Percentiles rank a stretch among this genome's conserved stretches.
These are phyloP conservation scores for Ruditapes philippinarum DNA, from an alignment of 1,140 invertebrate species.

Conservation along the genomic window DNA sequence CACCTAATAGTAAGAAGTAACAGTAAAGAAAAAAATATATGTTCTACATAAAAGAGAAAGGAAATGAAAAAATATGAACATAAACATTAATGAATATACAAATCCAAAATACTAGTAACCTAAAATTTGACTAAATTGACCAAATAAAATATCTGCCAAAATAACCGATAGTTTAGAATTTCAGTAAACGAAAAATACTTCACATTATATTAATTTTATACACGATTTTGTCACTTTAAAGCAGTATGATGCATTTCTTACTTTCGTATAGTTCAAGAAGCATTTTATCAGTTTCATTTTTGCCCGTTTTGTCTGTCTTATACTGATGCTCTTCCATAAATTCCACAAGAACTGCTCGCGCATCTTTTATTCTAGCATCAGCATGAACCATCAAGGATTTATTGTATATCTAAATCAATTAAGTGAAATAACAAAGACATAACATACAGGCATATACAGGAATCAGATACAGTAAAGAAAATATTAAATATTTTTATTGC, in stretches of 20 bases:
- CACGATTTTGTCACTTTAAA: too few relatives aligned
- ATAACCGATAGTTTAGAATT: neutral
- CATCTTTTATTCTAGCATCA: conserved; percentile 71
- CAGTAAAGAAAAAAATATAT: too few relatives aligned
- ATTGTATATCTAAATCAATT: conserved; percentile 75
- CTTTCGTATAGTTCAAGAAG: neutral
- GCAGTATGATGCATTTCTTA: neutral
- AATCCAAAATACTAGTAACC: too few relatives aligned
- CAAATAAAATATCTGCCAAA: neutral
- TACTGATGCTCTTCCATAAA: conserved; percentile 16
- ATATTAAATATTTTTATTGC: too few relatives aligned
- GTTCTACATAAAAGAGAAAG: too few relatives aligned
- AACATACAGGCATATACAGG: too few relatives aligned
- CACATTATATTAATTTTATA: too few relatives aligned
- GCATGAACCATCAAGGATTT: conserved; percentile 73
- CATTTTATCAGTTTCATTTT: neutral
- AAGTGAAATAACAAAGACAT: too few relatives aligned
- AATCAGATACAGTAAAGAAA: too few relatives aligned
- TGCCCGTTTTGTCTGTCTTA: neutral
- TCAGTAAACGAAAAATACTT: too few relatives aligned
- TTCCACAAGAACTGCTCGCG: conserved; percentile 66
- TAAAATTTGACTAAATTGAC: neutral
- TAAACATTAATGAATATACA: too few relatives aligned
- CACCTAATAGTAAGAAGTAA: neutral
- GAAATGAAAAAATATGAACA: too few relatives aligned